These are phyloP conservation scores for Syncerus caffer DNA, from an alignment of 2,797 vertebrate genomes.

Conservation along the genomic window DNA sequence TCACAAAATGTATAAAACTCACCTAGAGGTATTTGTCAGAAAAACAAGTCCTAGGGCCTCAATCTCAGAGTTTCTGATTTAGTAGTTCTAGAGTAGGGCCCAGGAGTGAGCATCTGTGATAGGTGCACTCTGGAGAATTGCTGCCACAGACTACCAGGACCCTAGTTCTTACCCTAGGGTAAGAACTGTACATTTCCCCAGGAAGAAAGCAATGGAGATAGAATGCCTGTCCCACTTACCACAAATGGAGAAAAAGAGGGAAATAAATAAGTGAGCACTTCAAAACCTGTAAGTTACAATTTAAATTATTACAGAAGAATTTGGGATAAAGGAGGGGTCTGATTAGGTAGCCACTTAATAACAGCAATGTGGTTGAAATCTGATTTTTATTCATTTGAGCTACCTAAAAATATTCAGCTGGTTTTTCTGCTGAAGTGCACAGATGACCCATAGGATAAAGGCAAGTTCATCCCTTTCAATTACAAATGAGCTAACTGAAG, in stretches of 20 bases:
- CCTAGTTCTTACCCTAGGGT: too few species aligned
- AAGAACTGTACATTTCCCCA: background rate
- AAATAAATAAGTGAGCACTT: conserved; percentile 5
- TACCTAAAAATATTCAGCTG: conserved; percentile 37
- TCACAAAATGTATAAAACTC: background rate
- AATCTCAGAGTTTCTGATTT: background rate
- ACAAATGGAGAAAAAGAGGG: background rate
- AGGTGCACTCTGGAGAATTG: background rate
- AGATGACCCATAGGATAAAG: conserved; percentile 42
- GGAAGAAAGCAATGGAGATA: background rate
- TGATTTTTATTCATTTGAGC: conserved; percentile 54
- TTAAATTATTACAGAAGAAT: conserved; percentile 58
- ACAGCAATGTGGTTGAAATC: conserved; percentile 30
- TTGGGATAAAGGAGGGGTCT: conserved; percentile 46
- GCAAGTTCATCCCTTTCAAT: background rate
- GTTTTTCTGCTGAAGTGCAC: conserved; percentile 18
- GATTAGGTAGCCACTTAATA: conserved; percentile 53
- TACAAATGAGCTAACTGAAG: conserved; percentile 35
- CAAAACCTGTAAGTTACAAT: conserved; percentile 47
- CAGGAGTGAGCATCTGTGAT: background rate
- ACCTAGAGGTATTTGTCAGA: background rate
- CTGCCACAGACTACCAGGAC: background rate
- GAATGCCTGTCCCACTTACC: conserved; percentile 18
- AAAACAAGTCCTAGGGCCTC: background rate
- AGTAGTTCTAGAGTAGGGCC: background rate